Base-by-base conservation (phyloP, 2,113 vertebrate genomes). In the Podiceps cristatus region DNA sequence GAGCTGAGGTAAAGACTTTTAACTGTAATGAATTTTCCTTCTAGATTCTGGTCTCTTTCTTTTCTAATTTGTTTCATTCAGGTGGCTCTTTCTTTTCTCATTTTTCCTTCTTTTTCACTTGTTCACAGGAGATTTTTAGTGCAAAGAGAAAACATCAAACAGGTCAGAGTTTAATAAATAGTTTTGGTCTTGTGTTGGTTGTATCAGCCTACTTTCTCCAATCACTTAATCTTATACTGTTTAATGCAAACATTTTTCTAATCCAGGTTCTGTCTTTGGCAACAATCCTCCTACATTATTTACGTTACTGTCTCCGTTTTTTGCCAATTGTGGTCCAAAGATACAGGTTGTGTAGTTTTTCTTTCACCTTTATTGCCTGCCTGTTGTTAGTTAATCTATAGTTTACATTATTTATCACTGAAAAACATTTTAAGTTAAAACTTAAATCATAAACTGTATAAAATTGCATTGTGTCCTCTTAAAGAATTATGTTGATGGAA, bases 261-360 rank as follows among this genome's bases (percentile, higher is more conserved):
- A 73, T 42, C 15, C 37, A 74, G 6, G 1, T 73, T 83, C 47
- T 80, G 29, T 18, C 28, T 86, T 76, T 56, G 77, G 25, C 31
- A 89, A 24, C 4, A 73, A 49, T 6, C 3, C 3, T 74, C 5
- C 37, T 63, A 27, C 5, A 27, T 62, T 73, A 47, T 63, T 50
- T 75, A 60, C 0, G 1, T 33, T 60, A 71, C 33, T 84, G 13
- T 40, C 10, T 63, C 5, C 0, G 0, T 31, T 75, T 77, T 80
- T 86, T 35, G 11, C 33, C 6, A 62, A 7, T 84, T 85, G 92
- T 8, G 1, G 15, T 72, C n/a, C 2, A 25, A 72, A 88, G 66
- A 15, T 5, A 47, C 6, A 15, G n/a, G 17, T 33, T 56, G 10
- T 24, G 10, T 23, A 45, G 7, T 28, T 89, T 77, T 76, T n/a